Percentiles rank a stretch among this genome's conserved stretches.
Conservation (phyloP, 1,140 invertebrate species). For the Cephus cinctus region DNA sequence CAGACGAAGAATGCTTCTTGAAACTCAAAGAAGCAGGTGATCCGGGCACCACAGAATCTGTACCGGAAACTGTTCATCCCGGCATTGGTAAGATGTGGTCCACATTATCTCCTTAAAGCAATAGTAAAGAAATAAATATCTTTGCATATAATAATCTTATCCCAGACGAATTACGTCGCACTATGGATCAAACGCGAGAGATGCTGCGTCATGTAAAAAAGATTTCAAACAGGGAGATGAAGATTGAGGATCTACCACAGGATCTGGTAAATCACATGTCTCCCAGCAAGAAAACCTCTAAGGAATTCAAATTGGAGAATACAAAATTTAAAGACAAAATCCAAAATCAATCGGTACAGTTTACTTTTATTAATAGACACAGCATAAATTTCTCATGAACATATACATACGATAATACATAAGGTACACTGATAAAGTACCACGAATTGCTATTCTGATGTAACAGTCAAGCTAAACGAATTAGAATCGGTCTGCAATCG, state of each 20-base stretch:
- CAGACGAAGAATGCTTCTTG: constrained; percentile 2
- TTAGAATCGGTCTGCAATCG: too few relatives aligned
- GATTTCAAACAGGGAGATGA: constrained; percentile 12
- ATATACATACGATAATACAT: constrained; percentile 33
- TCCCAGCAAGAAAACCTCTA: background rate
- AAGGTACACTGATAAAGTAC: constrained; percentile 17
- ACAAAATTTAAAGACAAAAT: background rate
- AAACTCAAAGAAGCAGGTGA: constrained; percentile 3
- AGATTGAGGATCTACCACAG: constrained; percentile 5
- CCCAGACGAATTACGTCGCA: constrained; percentile 20
- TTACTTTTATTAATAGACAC: constrained; percentile 29
- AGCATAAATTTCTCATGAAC: constrained; percentile 35
- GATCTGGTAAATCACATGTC: background rate
- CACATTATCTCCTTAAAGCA: background rate
- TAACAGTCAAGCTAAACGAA: constrained; percentile 6
- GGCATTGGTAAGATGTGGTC: constrained; percentile 12
- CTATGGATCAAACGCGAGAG: constrained; percentile 15
- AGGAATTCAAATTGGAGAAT: background rate
- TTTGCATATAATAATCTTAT: background rate
- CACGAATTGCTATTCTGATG: background rate
- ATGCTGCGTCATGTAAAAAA: constrained; percentile 22
- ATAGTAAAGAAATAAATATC: background rate
- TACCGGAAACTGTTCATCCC: constrained; percentile 10
- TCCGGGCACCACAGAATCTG: background rate
- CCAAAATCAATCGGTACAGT: background rate